Conservation (phyloP, 2,888 invertebrate genomes). For the Mactromeris polynyma region DNA sequence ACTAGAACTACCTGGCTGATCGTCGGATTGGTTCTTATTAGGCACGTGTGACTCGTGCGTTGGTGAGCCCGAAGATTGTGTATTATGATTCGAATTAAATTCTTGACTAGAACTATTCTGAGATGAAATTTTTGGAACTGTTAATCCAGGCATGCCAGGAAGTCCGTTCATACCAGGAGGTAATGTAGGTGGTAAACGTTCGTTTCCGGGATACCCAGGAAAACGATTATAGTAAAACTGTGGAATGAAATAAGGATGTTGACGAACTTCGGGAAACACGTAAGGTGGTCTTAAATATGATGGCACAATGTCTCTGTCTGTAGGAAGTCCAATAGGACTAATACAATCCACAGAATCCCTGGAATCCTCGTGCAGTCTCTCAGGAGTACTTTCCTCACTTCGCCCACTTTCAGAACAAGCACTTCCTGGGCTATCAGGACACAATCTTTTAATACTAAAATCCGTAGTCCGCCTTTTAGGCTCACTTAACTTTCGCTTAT, state of each 20-base stretch:
- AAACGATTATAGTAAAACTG: constrained; percentile 72
- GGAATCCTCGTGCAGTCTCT: constrained; percentile 72
- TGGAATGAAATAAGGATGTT: constrained; percentile 72
- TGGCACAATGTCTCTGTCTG: constrained; percentile 52
- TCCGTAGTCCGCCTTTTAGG: constrained; percentile 87
- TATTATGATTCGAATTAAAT: neutral
- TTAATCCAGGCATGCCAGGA: constrained; percentile 29
- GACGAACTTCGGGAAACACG: constrained; percentile 71
- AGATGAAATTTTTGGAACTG: constrained; percentile 25
- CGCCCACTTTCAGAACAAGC: constrained; percentile 79
- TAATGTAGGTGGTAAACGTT: constrained; percentile 45
- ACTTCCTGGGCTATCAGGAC: constrained; percentile 79
- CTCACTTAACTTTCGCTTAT: constrained; percentile 91
- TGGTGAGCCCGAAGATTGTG: constrained; percentile 8
- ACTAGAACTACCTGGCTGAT: constrained; percentile 13
- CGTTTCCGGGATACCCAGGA: constrained; percentile 51
- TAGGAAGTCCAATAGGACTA: constrained; percentile 24
- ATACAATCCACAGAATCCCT: constrained; percentile 63
- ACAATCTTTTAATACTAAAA: constrained; percentile 83
- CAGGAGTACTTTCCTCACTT: constrained; percentile 76
- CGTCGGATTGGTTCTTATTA: constrained; percentile 33
- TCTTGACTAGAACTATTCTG: constrained; percentile 47
- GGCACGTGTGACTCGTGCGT: constrained; percentile 16
- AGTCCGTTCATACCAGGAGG: constrained; percentile 43
- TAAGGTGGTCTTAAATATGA: constrained; percentile 66